Evolutionary conservation across 2,797 vertebrate genomes (phyloP).

Genomic region (Eulemur coronatus): DNA sequence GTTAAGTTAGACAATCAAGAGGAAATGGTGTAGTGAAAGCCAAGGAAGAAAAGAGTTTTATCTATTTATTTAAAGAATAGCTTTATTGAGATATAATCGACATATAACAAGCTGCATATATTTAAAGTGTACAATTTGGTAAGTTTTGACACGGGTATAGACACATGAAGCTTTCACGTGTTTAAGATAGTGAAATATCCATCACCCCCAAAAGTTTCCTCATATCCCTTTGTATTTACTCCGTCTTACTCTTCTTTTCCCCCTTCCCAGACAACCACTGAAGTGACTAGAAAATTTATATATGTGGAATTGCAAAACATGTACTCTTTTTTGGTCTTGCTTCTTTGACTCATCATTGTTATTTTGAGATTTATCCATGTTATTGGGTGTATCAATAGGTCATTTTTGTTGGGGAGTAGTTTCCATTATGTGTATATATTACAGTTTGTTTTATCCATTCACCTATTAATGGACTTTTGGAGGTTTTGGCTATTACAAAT

Average conservation of each 20-base stretch:
- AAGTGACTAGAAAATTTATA: not conserved
- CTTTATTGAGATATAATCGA: not conserved
- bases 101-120: not conserved
- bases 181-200: not conserved
- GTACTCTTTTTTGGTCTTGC: not conserved
- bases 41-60: not conserved
- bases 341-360: not conserved
- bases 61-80: not conserved
- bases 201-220: not conserved
- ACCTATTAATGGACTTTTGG: not conserved
- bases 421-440: slow-evolving; percentile 17
- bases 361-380: not conserved
- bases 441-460: not conserved
- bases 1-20: not conserved
- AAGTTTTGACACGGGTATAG: not conserved
- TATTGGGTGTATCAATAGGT: not conserved
- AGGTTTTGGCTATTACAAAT: not conserved
- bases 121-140: not conserved
- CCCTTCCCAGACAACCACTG: not conserved
- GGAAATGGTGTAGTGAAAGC: not conserved
- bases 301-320: not conserved
- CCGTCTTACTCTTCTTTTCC: not conserved
- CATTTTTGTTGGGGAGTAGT: slow-evolving; percentile 13
- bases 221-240: not conserved
- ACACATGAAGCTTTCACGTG: not conserved